Percentiles rank a stretch among this genome's conserved stretches.
phyloP scores from a whole-genome alignment of 2,888 invertebrate genomes.

The Platypus cylindrus region DNA sequence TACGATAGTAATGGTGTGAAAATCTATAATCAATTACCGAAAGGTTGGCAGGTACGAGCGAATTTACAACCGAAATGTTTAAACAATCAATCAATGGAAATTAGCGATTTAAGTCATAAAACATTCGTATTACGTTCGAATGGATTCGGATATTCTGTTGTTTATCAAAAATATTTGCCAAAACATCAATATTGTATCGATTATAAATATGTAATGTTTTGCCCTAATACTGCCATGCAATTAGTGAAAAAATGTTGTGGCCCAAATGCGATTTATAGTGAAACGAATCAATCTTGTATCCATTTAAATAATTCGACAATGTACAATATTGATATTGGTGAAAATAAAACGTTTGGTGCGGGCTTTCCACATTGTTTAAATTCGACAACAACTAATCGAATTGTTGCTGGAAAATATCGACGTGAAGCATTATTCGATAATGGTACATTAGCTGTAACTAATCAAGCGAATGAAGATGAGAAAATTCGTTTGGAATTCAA shows the following conservation, averaged over 20 bases:
- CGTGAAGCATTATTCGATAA: conserved; percentile 40
- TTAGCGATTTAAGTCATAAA: conserved; percentile 21
- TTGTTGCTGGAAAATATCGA: conserved; percentile 43
- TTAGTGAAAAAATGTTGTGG: conserved; percentile 59
- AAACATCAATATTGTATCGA: conserved; percentile 58
- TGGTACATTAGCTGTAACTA: conserved; percentile 47
- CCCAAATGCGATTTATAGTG: conserved; percentile 47
- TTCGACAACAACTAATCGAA: conserved; percentile 25
- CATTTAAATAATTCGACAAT: conserved; percentile 26
- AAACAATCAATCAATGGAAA: conserved; percentile 21
- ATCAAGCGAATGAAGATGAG: too few relatives aligned
- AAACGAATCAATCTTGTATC: conserved; percentile 39
- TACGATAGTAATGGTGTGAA: conserved; percentile 13
- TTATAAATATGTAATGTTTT: conserved; percentile 49
- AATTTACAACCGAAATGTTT: conserved; percentile 30
- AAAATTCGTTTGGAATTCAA: conserved; percentile 33
- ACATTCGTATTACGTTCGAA: conserved; percentile 39
- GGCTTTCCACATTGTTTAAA: conserved; percentile 32
- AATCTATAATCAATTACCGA: conserved; percentile 25
- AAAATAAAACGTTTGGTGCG: conserved; percentile 23
- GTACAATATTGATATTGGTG: conserved; percentile 27
- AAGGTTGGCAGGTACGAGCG: conserved; percentile 35
- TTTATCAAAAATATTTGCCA: conserved; percentile 36
- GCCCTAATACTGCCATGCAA: conserved; percentile 34
- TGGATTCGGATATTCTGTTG: conserved; percentile 48